Percentiles rank a stretch among this genome's conserved stretches.
Conservation (phyloP, 2,888 invertebrate genomes). For the Lucinisca nassula region DNA sequence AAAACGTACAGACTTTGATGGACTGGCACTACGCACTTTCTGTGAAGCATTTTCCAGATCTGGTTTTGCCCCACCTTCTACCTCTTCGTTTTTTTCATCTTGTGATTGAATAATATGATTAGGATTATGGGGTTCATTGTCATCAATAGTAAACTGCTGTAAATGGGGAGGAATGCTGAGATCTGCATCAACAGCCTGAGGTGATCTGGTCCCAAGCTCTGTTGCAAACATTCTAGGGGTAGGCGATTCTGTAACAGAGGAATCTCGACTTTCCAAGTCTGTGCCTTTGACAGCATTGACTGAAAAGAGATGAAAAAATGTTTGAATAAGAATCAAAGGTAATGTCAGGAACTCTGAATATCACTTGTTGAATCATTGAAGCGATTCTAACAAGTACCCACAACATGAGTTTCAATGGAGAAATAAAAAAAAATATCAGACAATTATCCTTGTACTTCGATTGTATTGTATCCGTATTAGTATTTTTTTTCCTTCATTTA, state of each 20-base stretch:
- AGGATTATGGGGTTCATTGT: slow-evolving; percentile 21
- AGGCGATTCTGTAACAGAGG: neutral
- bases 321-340: too few relatives aligned
- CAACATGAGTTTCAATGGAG: too few relatives aligned
- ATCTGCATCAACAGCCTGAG: slow-evolving; percentile 22
- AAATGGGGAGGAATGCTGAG: slow-evolving; percentile 39
- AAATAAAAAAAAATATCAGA: too few relatives aligned
- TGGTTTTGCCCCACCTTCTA: neutral
- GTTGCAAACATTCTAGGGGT: slow-evolving; percentile 72
- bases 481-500: too few relatives aligned
- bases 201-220: slow-evolving; percentile 46
- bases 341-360: too few relatives aligned
- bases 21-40: slow-evolving; percentile 34
- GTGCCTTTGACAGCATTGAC: neutral
- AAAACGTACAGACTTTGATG: slow-evolving; percentile 76
- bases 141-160: slow-evolving; percentile 44
- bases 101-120: neutral
- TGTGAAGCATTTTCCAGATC: neutral
- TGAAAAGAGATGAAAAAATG: neutral
- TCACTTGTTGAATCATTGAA: too few relatives aligned
- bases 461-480: too few relatives aligned
- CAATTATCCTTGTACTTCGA: too few relatives aligned
- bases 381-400: too few relatives aligned
- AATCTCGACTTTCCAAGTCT: neutral
- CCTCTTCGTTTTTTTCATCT: neutral